Percentiles rank a stretch among this genome's conserved stretches.
These are phyloP conservation scores for Elegia similella DNA, from an alignment of 2,888 invertebrate genomes.

Conservation along the genomic window DNA sequence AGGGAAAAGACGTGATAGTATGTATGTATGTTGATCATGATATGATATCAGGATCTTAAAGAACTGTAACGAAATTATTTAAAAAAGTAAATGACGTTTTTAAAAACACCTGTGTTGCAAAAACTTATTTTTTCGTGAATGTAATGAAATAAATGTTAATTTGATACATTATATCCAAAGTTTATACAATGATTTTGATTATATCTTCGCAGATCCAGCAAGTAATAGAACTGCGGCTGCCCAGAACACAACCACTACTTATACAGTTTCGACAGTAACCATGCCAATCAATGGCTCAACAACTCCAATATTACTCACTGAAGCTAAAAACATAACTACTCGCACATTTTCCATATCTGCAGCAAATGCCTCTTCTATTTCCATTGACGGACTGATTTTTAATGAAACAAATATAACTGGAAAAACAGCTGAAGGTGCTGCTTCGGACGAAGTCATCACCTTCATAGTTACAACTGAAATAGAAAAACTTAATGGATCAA, in stretches of 20 bases:
- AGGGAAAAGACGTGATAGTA: too few relatives aligned
- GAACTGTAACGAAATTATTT: too few relatives aligned
- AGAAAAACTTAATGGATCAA: not conserved
- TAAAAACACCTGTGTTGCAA: too few relatives aligned
- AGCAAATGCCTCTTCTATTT: not conserved
- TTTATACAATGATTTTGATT: not conserved
- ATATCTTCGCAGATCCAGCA: not conserved
- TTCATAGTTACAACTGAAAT: not conserved
- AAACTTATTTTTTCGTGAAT: too few relatives aligned
- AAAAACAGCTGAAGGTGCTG: not conserved
- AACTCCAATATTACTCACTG: not conserved
- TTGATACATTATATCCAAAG: too few relatives aligned
- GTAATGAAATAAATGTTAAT: too few relatives aligned
- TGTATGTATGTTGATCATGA: too few relatives aligned
- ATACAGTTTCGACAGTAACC: constrained; percentile 2
- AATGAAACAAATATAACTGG: constrained; percentile 5
- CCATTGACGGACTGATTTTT: not conserved
- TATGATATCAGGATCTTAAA: too few relatives aligned
- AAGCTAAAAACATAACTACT: not conserved
- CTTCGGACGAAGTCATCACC: not conserved
- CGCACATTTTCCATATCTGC: not conserved
- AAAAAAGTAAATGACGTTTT: too few relatives aligned
- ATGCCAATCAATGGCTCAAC: not conserved
- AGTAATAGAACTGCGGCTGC: not conserved
- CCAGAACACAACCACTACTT: constrained; percentile 1